phyloP scores from a whole-genome alignment of 2,797 vertebrate species.

The Coilia nasus region DNA sequence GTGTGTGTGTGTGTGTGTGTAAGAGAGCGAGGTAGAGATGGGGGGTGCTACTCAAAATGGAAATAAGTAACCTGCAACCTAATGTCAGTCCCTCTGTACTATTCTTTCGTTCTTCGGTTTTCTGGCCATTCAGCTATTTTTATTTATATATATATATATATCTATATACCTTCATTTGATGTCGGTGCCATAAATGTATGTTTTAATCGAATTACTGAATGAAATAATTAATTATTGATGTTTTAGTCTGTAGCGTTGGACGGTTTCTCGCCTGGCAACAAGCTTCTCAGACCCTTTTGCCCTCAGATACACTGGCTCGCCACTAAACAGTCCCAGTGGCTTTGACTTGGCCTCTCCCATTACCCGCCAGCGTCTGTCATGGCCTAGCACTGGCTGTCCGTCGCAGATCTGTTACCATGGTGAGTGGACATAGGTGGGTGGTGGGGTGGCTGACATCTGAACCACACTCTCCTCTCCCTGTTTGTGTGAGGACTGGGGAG shows the following conservation, averaged over 20 bases:
- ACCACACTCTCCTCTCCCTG: neutral
- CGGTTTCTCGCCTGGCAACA: neutral
- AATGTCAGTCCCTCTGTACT: neutral
- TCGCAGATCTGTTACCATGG: constrained; percentile 43
- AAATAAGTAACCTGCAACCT: neutral
- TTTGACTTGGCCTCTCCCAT: constrained; percentile 12
- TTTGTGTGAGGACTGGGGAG: neutral
- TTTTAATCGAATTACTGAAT: too few relatives aligned
- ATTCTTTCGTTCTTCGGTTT: neutral
- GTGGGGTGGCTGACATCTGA: constrained; percentile 4
- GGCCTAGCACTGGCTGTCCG: constrained; percentile 34
- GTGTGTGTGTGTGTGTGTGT: neutral
- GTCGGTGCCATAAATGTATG: too few relatives aligned
- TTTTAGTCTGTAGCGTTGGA: neutral
- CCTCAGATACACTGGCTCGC: neutral
- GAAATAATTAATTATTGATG: too few relatives aligned
- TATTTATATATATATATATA: neutral
- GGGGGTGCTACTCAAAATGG: neutral
- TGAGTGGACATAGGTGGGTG: constrained; percentile 11
- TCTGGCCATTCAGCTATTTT: neutral
- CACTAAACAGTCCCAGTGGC: neutral
- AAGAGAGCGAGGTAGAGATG: neutral
- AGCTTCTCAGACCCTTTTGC: neutral
- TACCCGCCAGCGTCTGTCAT: constrained; percentile 35
- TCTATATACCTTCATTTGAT: neutral